Percentiles rank a stretch among this genome's conserved stretches.
Conservation (phyloP, 2,113 vertebrate genomes). For the Clarias gariepinus region DNA sequence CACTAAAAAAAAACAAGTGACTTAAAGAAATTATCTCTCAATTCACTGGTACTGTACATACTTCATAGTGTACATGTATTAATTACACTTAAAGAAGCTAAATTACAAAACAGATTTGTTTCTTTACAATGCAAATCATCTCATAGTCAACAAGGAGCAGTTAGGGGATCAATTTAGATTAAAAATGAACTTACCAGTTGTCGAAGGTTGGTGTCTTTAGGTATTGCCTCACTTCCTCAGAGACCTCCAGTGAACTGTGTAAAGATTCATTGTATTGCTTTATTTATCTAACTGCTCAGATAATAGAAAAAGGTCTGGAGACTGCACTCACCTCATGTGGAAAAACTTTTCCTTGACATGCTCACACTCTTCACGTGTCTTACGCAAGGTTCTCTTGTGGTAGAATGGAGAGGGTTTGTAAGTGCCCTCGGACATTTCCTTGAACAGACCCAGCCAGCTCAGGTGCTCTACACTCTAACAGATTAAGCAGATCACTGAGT, state of each 20-base stretch:
- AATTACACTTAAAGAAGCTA: neutral
- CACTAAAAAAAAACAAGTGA: neutral
- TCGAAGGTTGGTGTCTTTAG: slow-evolving; percentile 78
- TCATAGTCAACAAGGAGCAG: neutral
- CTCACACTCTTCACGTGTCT: slow-evolving; percentile 74
- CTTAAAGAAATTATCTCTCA: neutral
- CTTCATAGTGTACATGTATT: neutral
- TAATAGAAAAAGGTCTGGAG: too few species aligned
- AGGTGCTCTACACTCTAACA: slow-evolving; percentile 76
- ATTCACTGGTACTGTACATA: neutral
- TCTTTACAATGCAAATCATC: neutral
- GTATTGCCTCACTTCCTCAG: slow-evolving; percentile 76
- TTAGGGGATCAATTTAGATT: neutral
- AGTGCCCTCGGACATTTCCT: slow-evolving; percentile 71
- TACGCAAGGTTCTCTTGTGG: slow-evolving; percentile 72
- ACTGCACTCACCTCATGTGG: slow-evolving; percentile 70
- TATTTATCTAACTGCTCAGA: neutral
- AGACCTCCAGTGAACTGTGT: slow-evolving; percentile 74
- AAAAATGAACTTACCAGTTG: slow-evolving; percentile 70
- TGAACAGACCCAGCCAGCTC: slow-evolving; percentile 79
- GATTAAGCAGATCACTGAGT: neutral
- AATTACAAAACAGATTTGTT: neutral
- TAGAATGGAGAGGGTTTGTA: slow-evolving; percentile 77
- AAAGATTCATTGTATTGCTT: neutral
- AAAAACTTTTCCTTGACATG: slow-evolving; percentile 73